Evolutionary conservation across 2,797 vertebrate species (phyloP), one percentile per base, ranked within the genome.

Genomic region (Ceyx erithaca): DNA sequence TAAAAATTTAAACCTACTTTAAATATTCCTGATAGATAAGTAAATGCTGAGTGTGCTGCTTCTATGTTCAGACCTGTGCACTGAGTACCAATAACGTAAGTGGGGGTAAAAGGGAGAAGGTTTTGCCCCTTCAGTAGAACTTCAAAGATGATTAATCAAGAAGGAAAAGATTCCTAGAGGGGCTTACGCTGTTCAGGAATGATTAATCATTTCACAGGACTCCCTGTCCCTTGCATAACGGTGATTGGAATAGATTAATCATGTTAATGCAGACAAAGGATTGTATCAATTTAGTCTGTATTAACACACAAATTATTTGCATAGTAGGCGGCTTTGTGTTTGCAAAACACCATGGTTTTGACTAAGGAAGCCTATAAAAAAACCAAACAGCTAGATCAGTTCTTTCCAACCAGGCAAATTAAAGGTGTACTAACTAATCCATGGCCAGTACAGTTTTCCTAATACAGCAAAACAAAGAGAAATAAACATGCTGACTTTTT

Each of bases 91-190:
- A 28, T 86, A 95, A 94, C 85, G 92, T 82, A 90, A 96, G 71
- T 25, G 62, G 87, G 89, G 93, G 86, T 88, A 97, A 96, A 90
- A 89, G 82, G 72, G 91, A 96, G 63, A 90, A 72, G 81, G 82
- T 86, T 89, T 94, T 96, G 87, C 95, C 91, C 93, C 78, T 93
- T 92, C 96, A 90, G 92, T 93, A 91, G 95, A 95, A 95, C 95
- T 97, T 97, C 91, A 95, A 96, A 97, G 93, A 97, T 96, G 96
- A 98, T 97, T 97, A 97, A 97, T 97, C 95, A 97, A 76, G 57
- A 83, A 95, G 78, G 78, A 95, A 83, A 81, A 80, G 89, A 96
- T 95, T 97, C 97, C 97, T 96, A 96, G 92, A 90, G 85, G 93
- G 95, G 95, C 85, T 96, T 94, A 93, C 7, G 73, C 83, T 97